Conservation (phyloP, 2,888 invertebrate species). For the Pyralis farinalis region DNA sequence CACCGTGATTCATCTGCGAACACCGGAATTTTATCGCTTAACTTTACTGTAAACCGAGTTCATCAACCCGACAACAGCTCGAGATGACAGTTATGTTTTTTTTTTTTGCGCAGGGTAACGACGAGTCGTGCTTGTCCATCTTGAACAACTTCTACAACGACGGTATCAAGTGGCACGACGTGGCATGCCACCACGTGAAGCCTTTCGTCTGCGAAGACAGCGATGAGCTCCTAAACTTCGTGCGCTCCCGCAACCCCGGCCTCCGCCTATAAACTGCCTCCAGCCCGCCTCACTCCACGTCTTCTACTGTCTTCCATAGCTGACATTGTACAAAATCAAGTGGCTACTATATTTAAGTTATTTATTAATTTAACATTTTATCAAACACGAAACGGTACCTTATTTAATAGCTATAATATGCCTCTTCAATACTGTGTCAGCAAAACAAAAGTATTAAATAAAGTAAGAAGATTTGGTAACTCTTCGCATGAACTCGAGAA, state of each 20-base stretch:
- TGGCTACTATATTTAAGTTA: constrained; percentile 68
- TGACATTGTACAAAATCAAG: constrained; percentile 73
- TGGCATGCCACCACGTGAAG: constrained; percentile 92
- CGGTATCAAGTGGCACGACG: constrained; percentile 93
- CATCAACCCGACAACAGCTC: not conserved
- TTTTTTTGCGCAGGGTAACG: constrained; percentile 85
- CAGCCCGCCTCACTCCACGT: constrained; percentile 24
- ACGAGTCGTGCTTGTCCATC: constrained; percentile 93
- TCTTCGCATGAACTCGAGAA: too few relatives aligned
- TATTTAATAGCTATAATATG: constrained; percentile 10
- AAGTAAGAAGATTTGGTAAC: too few relatives aligned
- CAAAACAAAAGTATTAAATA: constrained; percentile 6
- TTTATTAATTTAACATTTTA: constrained; percentile 55
- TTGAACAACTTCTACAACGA: constrained; percentile 96
- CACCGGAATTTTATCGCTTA: constrained; percentile 12
- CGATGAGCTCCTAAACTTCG: constrained; percentile 93
- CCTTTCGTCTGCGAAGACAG: constrained; percentile 96
- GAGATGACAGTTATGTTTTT: constrained; percentile 1
- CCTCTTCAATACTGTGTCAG: constrained; percentile 18
- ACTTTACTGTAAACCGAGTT: constrained; percentile 7
- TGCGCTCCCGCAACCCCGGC: constrained; percentile 92
- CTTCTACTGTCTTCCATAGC: constrained; percentile 55
- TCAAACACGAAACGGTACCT: constrained; percentile 23
- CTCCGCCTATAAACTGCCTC: constrained; percentile 84
- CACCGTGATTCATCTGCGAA: constrained; percentile 22